These are phyloP conservation scores for Drosophila villosipedis DNA, from an alignment of 2,888 invertebrate genomes.

Conservation along the genomic window DNA sequence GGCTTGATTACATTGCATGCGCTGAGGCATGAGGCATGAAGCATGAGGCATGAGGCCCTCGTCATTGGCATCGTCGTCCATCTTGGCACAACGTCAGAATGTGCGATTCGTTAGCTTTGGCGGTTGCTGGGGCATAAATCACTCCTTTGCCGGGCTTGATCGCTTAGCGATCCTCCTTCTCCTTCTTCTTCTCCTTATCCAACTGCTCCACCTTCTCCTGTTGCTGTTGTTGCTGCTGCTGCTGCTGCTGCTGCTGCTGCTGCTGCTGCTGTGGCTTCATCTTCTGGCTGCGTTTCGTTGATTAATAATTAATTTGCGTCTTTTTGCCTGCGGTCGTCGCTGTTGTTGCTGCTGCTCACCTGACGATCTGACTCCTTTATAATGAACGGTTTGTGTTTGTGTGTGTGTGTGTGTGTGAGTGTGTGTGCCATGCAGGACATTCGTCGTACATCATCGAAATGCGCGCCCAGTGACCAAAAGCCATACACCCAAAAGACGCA, in stretches of 20 bases:
- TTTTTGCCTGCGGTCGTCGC: constrained; percentile 63
- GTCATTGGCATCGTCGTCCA: constrained; percentile 72
- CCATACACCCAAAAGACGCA: constrained; percentile 9
- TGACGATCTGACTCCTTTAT: constrained; percentile 80
- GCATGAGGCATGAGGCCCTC: constrained; percentile 37
- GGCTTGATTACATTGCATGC: constrained; percentile 66
- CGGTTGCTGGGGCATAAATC: constrained; percentile 74
- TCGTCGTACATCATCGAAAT: constrained; percentile 78
- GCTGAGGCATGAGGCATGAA: not conserved
- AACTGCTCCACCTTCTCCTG: constrained; percentile 8
- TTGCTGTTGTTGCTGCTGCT: constrained; percentile 1
- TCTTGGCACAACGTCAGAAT: constrained; percentile 77
- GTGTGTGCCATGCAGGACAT: constrained; percentile 66
- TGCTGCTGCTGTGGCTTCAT: constrained; percentile 22
- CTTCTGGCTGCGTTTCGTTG: constrained; percentile 77
- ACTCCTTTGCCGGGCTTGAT: constrained; percentile 59
- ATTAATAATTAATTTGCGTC: constrained; percentile 85
- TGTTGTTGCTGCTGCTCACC: constrained; percentile 56
- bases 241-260: constrained; percentile 13
- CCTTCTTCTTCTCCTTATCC: constrained; percentile 4
- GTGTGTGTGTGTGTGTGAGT: constrained; percentile 16
- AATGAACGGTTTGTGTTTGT: constrained; percentile 70
- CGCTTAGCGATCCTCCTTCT: constrained; percentile 49
- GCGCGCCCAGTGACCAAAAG: constrained; percentile 44
- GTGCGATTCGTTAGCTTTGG: constrained; percentile 77